Percentiles rank a stretch among this genome's conserved stretches.
phyloP scores from a whole-genome alignment of 2,113 vertebrate genomes.

The Bos indicus region DNA sequence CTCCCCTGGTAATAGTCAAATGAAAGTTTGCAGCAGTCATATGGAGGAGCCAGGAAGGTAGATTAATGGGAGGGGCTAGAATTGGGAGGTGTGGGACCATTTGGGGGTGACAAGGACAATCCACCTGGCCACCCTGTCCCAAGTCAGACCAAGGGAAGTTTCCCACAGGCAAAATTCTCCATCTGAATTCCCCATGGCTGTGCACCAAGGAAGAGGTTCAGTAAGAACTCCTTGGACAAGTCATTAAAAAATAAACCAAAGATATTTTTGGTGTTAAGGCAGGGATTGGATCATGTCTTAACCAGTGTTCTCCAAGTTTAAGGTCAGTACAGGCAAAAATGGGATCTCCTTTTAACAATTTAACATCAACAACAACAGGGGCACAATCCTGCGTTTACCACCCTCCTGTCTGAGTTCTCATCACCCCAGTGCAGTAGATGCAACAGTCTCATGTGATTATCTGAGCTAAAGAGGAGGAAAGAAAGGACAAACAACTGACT shows the following conservation, averaged over 20 bases:
- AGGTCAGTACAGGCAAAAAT: not conserved
- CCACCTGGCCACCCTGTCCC: not conserved
- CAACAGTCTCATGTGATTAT: not conserved
- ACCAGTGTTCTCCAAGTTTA: not conserved
- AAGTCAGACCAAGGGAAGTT: not conserved
- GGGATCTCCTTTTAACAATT: not conserved
- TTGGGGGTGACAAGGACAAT: not conserved
- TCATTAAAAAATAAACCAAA: not conserved
- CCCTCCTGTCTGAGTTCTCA: not conserved
- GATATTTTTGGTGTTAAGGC: not conserved
- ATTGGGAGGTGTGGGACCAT: not conserved
- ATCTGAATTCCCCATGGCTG: not conserved
- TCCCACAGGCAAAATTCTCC: not conserved
- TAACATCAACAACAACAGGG: not conserved
- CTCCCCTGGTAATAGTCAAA: not conserved
- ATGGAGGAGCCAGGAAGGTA: not conserved
- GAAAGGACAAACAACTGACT: constrained; percentile 62
- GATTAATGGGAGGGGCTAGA: not conserved
- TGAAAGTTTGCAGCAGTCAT: not conserved
- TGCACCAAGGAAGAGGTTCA: not conserved
- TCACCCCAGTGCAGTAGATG: not conserved
- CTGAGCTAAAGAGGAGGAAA: constrained; percentile 21
- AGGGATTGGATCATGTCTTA: not conserved
- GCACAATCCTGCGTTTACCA: not conserved
- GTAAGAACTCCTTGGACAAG: not conserved